Evolutionary conservation across 1,140 invertebrate species (phyloP).

Genomic region (Dendroctonus valens): DNA sequence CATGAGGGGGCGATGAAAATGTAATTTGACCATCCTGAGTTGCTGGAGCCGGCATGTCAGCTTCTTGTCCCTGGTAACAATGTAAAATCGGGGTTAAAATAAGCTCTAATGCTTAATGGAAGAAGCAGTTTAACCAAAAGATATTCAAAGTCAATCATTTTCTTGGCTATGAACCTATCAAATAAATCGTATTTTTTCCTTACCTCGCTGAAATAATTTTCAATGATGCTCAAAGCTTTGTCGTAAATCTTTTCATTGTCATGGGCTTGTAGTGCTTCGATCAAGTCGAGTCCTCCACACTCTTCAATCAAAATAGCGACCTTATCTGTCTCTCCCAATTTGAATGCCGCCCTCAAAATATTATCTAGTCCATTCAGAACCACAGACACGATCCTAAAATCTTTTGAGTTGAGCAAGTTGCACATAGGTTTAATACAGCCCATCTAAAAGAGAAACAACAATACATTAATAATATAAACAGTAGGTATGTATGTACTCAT

Average conservation of each 20-base stretch:
- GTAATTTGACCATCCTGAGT: slow-evolving; percentile 40
- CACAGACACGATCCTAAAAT: slow-evolving; percentile 76
- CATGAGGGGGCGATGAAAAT: slow-evolving; percentile 31
- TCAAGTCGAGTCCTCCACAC: slow-evolving; percentile 91
- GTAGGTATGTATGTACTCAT: neutral
- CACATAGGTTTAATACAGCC: slow-evolving; percentile 91
- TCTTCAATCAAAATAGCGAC: slow-evolving; percentile 88
- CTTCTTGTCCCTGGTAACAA: slow-evolving; percentile 21
- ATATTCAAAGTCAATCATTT: too few relatives aligned
- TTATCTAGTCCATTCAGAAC: slow-evolving; percentile 91
- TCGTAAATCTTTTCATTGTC: slow-evolving; percentile 99
- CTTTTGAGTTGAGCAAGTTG: slow-evolving; percentile 84
- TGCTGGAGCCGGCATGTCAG: slow-evolving; percentile 29
- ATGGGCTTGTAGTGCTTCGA: slow-evolving; percentile 92
- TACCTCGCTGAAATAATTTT: slow-evolving; percentile 95
- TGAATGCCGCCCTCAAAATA: slow-evolving; percentile 65
- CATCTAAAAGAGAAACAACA: slow-evolving; percentile 43
- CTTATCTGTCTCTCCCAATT: slow-evolving; percentile 76
- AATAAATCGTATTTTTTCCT: slow-evolving; percentile 42
- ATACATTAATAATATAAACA: neutral
- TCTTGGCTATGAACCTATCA: too few relatives aligned
- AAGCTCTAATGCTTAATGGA: neutral
- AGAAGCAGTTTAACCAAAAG: neutral
- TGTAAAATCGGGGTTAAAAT: neutral
- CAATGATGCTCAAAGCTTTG: slow-evolving; percentile 97